phyloP scores from a whole-genome alignment of 92 coral and sea anemone genomes.

The Actinernus sp. region DNA sequence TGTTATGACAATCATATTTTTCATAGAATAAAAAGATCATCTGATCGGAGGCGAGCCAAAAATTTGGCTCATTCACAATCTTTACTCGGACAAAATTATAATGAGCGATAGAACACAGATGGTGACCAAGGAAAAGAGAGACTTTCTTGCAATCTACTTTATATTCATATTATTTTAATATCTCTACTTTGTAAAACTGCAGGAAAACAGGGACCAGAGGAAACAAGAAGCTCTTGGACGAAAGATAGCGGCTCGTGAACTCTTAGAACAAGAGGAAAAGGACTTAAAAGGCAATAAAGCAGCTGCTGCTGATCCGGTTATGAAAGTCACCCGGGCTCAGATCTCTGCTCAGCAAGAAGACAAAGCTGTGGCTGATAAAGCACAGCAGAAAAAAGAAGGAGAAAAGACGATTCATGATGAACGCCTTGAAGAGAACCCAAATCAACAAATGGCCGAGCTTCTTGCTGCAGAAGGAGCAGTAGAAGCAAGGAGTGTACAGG shows the following conservation, averaged over 20 bases:
- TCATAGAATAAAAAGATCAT: no score
- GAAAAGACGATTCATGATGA: conserved; percentile 49
- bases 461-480: conserved; percentile 90
- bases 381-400: conserved; percentile 12
- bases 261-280: conserved; percentile 83
- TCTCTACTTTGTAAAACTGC: no score
- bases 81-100: no score
- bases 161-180: no score
- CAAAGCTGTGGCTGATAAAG: conserved; percentile 42
- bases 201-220: conserved; percentile 91
- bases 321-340: conserved; percentile 84
- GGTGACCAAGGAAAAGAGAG: no score
- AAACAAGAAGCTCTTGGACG: conserved; percentile 77
- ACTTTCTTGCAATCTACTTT: no score
- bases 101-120: no score
- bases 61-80: no score
- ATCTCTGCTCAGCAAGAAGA: conserved; percentile 56
- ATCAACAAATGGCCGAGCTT: conserved; percentile 79
- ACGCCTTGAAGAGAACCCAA: conserved; percentile 91
- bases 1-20: no score
- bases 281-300: conserved; percentile 53
- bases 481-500: conserved; percentile 95
- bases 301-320: conserved; percentile 30
- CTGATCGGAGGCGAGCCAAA: no score
- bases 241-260: conserved; percentile 66